A percentile compares a stretch with the other conserved stretches of the same genome.
phyloP scores from a whole-genome alignment of 2,888 invertebrate genomes.

The Phragmatobia fuliginosa region DNA sequence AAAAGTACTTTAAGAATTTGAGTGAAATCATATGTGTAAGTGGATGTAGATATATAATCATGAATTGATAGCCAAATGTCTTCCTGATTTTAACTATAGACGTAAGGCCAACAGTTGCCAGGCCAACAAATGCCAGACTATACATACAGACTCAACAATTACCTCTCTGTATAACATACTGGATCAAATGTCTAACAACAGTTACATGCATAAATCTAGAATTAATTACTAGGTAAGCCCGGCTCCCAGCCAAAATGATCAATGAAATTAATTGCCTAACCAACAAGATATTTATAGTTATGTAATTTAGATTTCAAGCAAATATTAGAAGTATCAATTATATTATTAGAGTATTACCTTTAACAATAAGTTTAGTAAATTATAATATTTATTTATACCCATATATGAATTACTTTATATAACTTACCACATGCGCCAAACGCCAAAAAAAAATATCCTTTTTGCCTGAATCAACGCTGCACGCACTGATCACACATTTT shows the following conservation, averaged over 20 bases:
- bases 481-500: slow-evolving; percentile 80
- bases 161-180: slow-evolving; percentile 10
- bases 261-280: slow-evolving; percentile 54
- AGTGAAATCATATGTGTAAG: neutral
- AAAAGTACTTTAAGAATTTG: neutral
- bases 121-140: slow-evolving; percentile 24
- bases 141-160: slow-evolving; percentile 20
- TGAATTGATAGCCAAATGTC: slow-evolving; percentile 2
- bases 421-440: slow-evolving; percentile 65
- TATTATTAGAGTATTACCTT: too few relatives aligned
- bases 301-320: slow-evolving; percentile 34
- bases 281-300: slow-evolving; percentile 49
- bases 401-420: too few relatives aligned
- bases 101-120: slow-evolving; percentile 17
- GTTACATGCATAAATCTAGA: slow-evolving; percentile 26
- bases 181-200: slow-evolving; percentile 37
- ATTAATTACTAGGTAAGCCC: slow-evolving; percentile 40
- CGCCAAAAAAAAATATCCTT: slow-evolving; percentile 64
- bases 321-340: neutral
- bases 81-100: slow-evolving; percentile 18
- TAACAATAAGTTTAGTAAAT: neutral
- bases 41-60: neutral
- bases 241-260: slow-evolving; percentile 54
- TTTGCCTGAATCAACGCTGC: slow-evolving; percentile 65
- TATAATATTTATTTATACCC: too few relatives aligned